These are phyloP conservation scores for Phylloscopus collybita DNA, from an alignment of 2,797 vertebrate species.

Conservation along the genomic window DNA sequence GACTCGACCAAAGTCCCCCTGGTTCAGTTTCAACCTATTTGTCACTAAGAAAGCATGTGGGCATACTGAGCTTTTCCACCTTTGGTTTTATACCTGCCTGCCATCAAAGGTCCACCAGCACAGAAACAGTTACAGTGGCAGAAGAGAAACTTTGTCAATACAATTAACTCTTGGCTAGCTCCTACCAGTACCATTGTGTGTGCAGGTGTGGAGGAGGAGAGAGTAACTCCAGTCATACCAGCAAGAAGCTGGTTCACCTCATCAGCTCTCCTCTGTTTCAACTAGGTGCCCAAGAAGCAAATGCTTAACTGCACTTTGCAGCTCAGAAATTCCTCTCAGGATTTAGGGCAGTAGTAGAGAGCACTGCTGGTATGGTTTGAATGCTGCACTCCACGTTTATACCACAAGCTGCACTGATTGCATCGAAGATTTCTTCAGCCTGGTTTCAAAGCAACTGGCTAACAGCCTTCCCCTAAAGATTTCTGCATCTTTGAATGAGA, in stretches of 20 bases:
- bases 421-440: not conserved
- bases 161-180: not conserved
- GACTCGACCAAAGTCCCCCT: not conserved
- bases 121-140: not conserved
- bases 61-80: not conserved
- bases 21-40: not conserved
- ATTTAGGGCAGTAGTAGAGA: not conserved
- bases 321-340: not conserved
- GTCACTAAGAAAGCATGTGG: not conserved
- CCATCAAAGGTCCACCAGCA: not conserved
- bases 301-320: not conserved
- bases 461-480: not conserved
- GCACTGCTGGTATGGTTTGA: not conserved
- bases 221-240: not conserved
- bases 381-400: not conserved
- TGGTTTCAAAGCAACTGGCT: not conserved
- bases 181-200: not conserved
- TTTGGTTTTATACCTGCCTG: not conserved
- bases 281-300: not conserved
- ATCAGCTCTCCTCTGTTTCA: not conserved
- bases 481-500: not conserved
- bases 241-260: not conserved
- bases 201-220: rapidly evolving
- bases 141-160: not conserved
- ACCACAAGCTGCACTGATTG: not conserved